A percentile compares a stretch with the other conserved stretches of the same genome.
phyloP scores from a whole-genome alignment of 2,888 invertebrate genomes.

The Cotesia congregata region DNA sequence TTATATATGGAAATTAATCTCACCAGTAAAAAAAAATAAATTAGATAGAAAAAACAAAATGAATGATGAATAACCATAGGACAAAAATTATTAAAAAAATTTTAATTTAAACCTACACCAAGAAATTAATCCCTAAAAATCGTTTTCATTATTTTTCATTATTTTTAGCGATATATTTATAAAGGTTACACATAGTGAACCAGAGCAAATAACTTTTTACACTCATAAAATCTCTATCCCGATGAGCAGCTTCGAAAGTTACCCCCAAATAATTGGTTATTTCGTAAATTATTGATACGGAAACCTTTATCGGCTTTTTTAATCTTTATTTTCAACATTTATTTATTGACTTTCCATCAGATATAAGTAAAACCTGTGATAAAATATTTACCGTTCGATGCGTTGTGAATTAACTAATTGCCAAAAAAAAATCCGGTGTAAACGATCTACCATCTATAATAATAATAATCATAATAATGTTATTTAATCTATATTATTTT shows the following conservation, averaged over 20 bases:
- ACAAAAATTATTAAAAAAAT: neutral
- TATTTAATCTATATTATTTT: too few species aligned
- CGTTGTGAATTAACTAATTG: conserved; percentile 25
- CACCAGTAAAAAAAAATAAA: conserved; percentile 3
- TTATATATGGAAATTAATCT: neutral
- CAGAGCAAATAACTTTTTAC: conserved; percentile 21
- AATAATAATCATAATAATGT: neutral
- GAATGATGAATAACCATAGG: neutral
- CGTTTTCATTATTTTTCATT: conserved; percentile 17
- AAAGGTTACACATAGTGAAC: neutral
- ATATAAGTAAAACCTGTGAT: conserved; percentile 21
- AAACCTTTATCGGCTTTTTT: neutral
- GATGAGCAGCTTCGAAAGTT: neutral
- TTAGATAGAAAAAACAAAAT: conserved; percentile 24
- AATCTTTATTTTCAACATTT: conserved; percentile 10
- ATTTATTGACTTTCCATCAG: conserved; percentile 22
- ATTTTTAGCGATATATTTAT: neutral
- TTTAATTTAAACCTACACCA: neutral
- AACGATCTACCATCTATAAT: conserved; percentile 55
- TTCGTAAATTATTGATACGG: neutral
- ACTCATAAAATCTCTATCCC: neutral
- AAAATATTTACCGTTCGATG: conserved; percentile 30
- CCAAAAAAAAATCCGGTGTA: neutral
- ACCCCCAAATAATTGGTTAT: neutral
- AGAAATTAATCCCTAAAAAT: conserved; percentile 24